These are phyloP conservation scores for Cettia cetti DNA, from an alignment of 2,113 vertebrate genomes.

Conservation along the genomic window DNA sequence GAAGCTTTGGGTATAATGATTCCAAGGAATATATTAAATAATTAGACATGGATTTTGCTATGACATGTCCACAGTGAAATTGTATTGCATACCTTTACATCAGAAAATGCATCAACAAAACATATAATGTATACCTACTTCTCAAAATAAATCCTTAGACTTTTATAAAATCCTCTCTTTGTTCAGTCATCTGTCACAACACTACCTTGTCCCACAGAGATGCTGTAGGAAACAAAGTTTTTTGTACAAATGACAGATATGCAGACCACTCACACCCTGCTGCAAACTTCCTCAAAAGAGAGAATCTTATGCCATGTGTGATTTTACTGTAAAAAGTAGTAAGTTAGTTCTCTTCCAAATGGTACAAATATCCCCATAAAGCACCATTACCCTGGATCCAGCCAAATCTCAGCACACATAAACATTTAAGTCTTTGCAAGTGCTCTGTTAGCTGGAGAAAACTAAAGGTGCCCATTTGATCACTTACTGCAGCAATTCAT, in stretches of 20 bases:
- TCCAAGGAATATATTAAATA: neutral
- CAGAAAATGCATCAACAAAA: neutral
- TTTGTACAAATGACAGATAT: neutral
- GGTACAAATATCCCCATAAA: neutral
- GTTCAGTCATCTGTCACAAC: neutral
- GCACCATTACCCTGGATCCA: neutral
- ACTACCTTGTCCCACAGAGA: neutral
- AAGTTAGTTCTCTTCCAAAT: neutral
- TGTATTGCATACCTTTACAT: neutral
- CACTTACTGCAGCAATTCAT: neutral
- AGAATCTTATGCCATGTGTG: neutral
- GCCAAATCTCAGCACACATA: neutral
- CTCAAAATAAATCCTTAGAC: neutral
- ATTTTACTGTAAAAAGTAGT: neutral
- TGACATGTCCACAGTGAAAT: neutral
- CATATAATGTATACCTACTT: neutral
- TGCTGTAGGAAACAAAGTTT: neutral
- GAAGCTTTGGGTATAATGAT: neutral
- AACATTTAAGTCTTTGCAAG: neutral
- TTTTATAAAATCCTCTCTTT: neutral
- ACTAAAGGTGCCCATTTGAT: neutral
- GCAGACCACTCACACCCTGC: neutral
- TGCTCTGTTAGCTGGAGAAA: neutral
- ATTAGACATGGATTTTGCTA: neutral
- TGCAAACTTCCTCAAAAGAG: neutral